Evolutionary conservation across 2,888 invertebrate species (phyloP), one percentile per base, ranked within the genome.

Genomic region (Meiosimyza decipiens): DNA sequence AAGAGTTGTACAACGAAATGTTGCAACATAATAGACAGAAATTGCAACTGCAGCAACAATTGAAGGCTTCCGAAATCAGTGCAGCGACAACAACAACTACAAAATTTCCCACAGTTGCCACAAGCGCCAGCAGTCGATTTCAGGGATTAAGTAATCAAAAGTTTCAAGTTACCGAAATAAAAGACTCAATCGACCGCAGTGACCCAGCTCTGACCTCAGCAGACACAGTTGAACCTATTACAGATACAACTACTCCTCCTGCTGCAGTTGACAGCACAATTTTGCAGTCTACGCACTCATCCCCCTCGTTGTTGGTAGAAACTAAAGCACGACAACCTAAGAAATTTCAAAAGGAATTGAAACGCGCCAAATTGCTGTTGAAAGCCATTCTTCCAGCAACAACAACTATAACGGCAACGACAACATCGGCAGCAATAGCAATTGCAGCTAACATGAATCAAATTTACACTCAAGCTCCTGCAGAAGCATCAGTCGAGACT

Each of bases 1-100:
- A 86, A 73, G 87, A 87, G 76, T 73, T 87, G 71, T 85, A 87
- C 78, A 87, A 83, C 78, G 86, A 87, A 80, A 83, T 86, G 86
- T 79, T 85, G 75, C 80, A 81, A 72, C 82, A 84, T 74, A 83
- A 83, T 77, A 83, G 80, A 66, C 81, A 83, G 75, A 79, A 82
- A 78, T 78, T 81, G 76, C 54, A 49, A 15, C 72, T 51, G 16
- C 71, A 63, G 6, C 51, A 62, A 16, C 57, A 68, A 12, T 54
- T 62, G 33, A 60, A 2, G 11, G 40, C n/a, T n/a, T 11, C 63
- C 63, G 12, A 18, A 47, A 16, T 18, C 47, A 67, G 40, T n/a
- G 51, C 65, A 55, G 7, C 63, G 51, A 33, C 62, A 72, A 55
- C 60, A 55, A 68, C 71, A 18, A 67, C 76, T 57, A 67, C 75